Evolutionary conservation across 2,113 vertebrate genomes (phyloP), one percentile per base, ranked within the genome.

Genomic region (Phrynocephalus versicolor): DNA sequence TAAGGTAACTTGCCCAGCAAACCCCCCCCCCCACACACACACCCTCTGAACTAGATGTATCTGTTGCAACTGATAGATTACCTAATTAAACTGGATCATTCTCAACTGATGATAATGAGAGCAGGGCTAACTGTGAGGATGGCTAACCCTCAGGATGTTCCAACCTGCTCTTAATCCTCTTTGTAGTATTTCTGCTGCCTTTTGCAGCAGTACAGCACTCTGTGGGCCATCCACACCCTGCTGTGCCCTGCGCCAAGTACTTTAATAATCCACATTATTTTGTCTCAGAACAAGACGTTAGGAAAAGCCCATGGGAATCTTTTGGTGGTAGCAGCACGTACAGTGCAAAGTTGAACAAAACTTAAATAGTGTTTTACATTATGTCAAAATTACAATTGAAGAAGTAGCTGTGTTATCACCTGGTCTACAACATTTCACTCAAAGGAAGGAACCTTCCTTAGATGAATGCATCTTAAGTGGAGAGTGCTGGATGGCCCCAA

Each of bases 1-100:
- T 81, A 7, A 0, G 82, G 73, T 62, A 90, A 88, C 84, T 5
- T 93, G 88, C 90, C 85, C 39, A 67, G 58, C 0, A 70, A 14
- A 23, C 0, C 13, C 41, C 0, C 0, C 65, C 60, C 3, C 21
- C 15, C n/a, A n/a, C n/a, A n/a, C n/a, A n/a, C n/a, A n/a, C n/a
- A 67, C 41, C 0, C 23, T n/a, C 1, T n/a, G 14, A 39, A 6
- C 6, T 25, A 58, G 60, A 41, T 41, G 62, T 65, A 70, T 21
- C 13, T 60, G 57, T 2, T 78, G 25, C 13, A 39, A 37, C 25
- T 84, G 41, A 51, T 67, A 67, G 23, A 16, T 18, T 35, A 35
- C 13, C 1, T 21, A 51, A 51, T 21, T 35, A 64, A 39, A n/a
- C 13, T 55, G 4, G 6, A 25, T 13, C 27, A 58, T 3, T 15